Conservation (phyloP, 2,797 vertebrate species). For the Anguilla marmorata region DNA sequence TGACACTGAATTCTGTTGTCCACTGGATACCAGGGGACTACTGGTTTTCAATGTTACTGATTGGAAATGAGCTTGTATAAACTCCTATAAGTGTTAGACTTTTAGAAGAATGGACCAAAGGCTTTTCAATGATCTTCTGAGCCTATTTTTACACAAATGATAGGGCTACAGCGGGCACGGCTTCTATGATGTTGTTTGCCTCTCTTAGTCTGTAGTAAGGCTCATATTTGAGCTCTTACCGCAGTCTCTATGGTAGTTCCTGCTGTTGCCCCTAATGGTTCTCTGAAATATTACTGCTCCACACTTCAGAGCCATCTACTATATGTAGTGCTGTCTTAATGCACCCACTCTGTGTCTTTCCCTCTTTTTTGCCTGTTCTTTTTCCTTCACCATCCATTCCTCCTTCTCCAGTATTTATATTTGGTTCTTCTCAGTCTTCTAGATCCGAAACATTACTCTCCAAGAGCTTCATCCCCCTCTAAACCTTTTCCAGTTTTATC, state of each 20-base stretch:
- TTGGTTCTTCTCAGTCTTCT: not conserved
- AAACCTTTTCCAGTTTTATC: not conserved
- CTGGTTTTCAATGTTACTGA: too few species aligned
- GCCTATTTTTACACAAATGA: not conserved
- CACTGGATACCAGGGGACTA: too few species aligned
- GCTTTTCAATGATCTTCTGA: too few species aligned
- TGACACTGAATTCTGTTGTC: too few species aligned
- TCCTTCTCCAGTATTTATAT: not conserved
- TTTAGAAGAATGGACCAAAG: too few species aligned
- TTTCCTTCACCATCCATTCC: not conserved
- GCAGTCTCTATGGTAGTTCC: not conserved
- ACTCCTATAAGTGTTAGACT: too few species aligned
- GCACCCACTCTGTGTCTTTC: not conserved
- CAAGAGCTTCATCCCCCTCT: not conserved
- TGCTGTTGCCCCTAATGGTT: not conserved
- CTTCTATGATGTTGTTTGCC: not conserved
- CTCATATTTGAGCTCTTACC: not conserved
- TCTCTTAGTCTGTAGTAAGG: not conserved
- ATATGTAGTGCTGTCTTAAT: not conserved
- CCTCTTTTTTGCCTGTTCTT: not conserved
- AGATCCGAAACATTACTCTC: not conserved
- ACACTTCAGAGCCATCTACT: not conserved
- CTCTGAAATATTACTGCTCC: not conserved
- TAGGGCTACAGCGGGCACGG: not conserved
- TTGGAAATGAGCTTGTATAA: too few species aligned